Percentiles rank a stretch among this genome's conserved stretches.
Evolutionary conservation across 2,113 vertebrate genomes (phyloP).

Genomic region (Emydura subglobosa): DNA sequence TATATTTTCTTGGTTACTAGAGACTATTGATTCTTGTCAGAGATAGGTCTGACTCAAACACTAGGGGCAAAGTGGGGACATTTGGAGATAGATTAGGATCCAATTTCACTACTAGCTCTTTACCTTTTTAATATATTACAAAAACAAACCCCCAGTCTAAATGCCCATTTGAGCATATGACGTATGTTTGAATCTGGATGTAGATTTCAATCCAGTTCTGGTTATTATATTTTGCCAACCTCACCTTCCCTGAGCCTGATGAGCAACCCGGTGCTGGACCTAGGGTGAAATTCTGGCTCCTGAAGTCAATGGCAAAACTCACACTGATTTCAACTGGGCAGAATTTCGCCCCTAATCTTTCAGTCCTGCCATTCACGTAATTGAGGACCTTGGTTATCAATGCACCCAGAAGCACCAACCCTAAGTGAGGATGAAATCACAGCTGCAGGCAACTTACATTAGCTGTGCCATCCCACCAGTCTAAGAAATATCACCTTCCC

Average conservation of each 20-base stretch:
- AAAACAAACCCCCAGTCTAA: neutral
- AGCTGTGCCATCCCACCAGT: neutral
- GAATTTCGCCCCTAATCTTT: neutral
- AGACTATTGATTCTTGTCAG: neutral
- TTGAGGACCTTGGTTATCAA: neutral
- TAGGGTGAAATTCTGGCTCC: neutral
- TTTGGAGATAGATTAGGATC: neutral
- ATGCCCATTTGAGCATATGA: neutral
- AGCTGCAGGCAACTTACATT: neutral
- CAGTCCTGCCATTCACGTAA: neutral
- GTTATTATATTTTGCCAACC: neutral
- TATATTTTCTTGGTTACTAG: neutral
- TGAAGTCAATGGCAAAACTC: neutral
- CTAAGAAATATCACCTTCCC: slow-evolving; percentile 12
- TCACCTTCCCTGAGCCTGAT: neutral
- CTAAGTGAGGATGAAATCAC: neutral
- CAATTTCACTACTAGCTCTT: neutral
- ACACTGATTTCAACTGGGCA: neutral
- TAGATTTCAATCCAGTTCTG: neutral
- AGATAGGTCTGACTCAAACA: neutral
- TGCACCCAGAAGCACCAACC: neutral
- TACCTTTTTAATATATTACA: neutral
- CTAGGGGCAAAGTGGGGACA: neutral
- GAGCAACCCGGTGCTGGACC: neutral
- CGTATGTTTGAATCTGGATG: neutral